Base-by-base conservation (phyloP, 2,113 vertebrate species). In the Eonycteris spelaea region DNA sequence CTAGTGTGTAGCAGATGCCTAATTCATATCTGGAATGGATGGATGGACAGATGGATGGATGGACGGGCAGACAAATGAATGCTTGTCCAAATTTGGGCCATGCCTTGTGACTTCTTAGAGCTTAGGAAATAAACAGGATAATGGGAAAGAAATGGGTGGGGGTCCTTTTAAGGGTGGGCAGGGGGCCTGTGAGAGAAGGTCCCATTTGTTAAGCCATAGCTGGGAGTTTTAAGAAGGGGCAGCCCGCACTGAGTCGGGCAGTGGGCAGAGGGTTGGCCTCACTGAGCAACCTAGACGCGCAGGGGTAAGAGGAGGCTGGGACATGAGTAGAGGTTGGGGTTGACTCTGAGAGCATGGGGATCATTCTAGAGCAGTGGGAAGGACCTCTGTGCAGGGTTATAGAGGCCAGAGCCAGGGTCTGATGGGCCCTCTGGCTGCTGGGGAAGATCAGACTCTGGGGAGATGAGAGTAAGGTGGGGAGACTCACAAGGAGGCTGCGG, bases 241-340 rank as follows among this genome's bases (percentile, higher is more conserved):
- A 10, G 4, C 0, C 38, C 1, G 0, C 16, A 8, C 30, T 6
- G 14, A 88, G 10, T 35, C 13, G n/a, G 22, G 43, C 73, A 28
- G 30, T 12, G n/a, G 83, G 28, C 1, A 0, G 28, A 78, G 70
- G 43, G 30, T 18, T 11, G 40, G 26, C 24, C 6, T 35, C 11
- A 12, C 15, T 3, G 7, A n/a, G 33, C 26, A n/a, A 61, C 71
- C 71, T 45, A 21, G n/a, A 8, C 0, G 0, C 19, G 57, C 7
- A 3, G 22, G 33, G 35, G 10, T 14, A 3, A 11, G 6, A 38
- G 43, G n/a, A 88, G 55, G 33, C 63, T 7, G 0, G 68, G 63
- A 14, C 3, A 0, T 24, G 14, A 4, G 57, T 24, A 26, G 33
- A 59, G 59, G 18, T 10, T 35, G 22, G 35, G 21, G 28, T 19